Conservation (phyloP, 2,113 vertebrate genomes). For the Leuciscus idus region DNA sequence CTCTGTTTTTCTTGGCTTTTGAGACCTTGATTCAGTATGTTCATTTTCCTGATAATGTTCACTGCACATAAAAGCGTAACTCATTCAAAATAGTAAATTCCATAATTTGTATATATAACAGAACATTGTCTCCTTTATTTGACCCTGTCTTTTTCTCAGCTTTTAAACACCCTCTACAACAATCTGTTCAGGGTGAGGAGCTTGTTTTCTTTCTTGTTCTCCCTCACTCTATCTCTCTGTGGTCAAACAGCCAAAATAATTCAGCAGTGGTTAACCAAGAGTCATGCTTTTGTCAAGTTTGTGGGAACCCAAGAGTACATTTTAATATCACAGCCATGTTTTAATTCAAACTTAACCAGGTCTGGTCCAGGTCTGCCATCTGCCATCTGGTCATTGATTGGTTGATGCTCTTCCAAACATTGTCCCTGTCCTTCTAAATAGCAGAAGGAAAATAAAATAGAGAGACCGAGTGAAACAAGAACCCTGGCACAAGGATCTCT, state of each 20-base stretch:
- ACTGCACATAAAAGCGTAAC: not conserved
- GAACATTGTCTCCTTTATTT: not conserved
- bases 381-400: slow-evolving; percentile 33
- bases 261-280: slow-evolving; percentile 54
- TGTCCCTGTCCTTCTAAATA: slow-evolving; percentile 63
- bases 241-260: slow-evolving; percentile 46
- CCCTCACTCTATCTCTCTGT: slow-evolving; percentile 26
- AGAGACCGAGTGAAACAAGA: slow-evolving; percentile 3
- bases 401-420: slow-evolving; percentile 71
- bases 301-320: slow-evolving; percentile 13
- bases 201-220: slow-evolving; percentile 18
- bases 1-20: not conserved
- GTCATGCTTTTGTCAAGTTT: slow-evolving; percentile 44
- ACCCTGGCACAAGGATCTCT: slow-evolving; percentile 60
- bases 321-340: slow-evolving; percentile 33
- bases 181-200: slow-evolving; percentile 12
- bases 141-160: not conserved
- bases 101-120: not conserved
- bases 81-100: not conserved
- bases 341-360: slow-evolving; percentile 34
- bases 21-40: not conserved
- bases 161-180: not conserved
- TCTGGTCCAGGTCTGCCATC: slow-evolving; percentile 20
- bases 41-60: not conserved
- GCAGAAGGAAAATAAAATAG: slow-evolving; percentile 56